These are phyloP conservation scores for Synaphobranchus kaupii DNA, from an alignment of 2,797 vertebrate genomes.

Conservation along the genomic window DNA sequence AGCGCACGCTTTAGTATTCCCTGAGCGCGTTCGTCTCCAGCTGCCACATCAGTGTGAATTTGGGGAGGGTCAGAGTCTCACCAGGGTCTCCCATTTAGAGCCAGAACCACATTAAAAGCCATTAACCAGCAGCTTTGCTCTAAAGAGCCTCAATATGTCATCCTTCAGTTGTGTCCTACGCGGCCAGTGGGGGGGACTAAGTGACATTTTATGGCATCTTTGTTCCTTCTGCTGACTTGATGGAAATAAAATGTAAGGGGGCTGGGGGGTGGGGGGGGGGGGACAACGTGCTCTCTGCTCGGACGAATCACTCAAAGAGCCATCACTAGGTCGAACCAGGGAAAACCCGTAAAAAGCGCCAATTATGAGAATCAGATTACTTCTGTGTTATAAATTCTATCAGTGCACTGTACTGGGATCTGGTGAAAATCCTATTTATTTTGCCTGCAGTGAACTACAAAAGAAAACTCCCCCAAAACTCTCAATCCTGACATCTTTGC, in stretches of 20 bases:
- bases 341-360: background rate
- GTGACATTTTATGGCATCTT: constrained; percentile 50
- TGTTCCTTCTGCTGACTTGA: constrained; percentile 36
- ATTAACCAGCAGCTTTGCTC: constrained; percentile 55
- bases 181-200: constrained; percentile 41
- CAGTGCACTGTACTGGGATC: background rate
- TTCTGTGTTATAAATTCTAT: background rate
- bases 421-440: background rate
- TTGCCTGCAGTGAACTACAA: background rate
- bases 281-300: background rate
- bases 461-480: background rate
- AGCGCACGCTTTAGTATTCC: constrained; percentile 33
- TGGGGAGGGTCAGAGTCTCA: constrained; percentile 34
- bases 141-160: constrained; percentile 57
- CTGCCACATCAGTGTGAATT: constrained; percentile 34
- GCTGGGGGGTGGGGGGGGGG: background rate
- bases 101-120: constrained; percentile 51
- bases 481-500: background rate
- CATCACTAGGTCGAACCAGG: constrained; percentile 4
- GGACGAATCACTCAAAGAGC: background rate
- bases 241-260: constrained; percentile 30
- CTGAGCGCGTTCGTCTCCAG: constrained; percentile 29
- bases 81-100: constrained; percentile 46
- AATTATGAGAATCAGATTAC: background rate
- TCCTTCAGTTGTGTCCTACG: constrained; percentile 34